Conservation (phyloP, 2,797 vertebrate genomes). For the Acrossocheilus wenchowensis region DNA sequence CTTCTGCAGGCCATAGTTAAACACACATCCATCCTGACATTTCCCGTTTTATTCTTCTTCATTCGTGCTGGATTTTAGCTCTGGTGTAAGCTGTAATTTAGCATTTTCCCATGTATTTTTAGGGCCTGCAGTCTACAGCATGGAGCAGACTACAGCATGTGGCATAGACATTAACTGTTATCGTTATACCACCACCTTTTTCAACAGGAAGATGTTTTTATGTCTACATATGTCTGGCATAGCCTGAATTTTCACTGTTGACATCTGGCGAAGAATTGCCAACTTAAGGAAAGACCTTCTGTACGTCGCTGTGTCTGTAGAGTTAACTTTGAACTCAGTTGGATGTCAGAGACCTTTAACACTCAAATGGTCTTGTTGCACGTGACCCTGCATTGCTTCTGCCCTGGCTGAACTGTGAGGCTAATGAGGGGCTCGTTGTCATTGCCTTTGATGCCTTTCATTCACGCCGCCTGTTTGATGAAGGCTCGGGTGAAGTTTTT, state of each 20-base stretch:
- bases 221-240: background rate
- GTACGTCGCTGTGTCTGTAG: background rate
- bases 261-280: background rate
- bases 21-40: background rate
- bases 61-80: background rate
- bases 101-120: conserved; percentile 7
- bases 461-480: background rate
- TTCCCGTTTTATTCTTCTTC: background rate
- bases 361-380: background rate
- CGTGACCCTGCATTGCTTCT: background rate
- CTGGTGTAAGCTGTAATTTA: conserved; percentile 20
- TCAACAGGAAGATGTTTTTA: conserved; percentile 24
- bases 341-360: background rate
- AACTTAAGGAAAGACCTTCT: background rate
- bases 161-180: background rate
- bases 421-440: background rate
- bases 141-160: background rate
- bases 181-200: conserved; percentile 1
- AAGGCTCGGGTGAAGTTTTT: background rate
- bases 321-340: conserved; percentile 22
- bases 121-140: background rate
- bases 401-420: background rate
- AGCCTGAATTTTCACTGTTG: background rate
- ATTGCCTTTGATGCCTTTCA: background rate
- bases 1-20: background rate